phyloP scores from a whole-genome alignment of 2,797 vertebrate genomes.

The Phalanger gymnotis region DNA sequence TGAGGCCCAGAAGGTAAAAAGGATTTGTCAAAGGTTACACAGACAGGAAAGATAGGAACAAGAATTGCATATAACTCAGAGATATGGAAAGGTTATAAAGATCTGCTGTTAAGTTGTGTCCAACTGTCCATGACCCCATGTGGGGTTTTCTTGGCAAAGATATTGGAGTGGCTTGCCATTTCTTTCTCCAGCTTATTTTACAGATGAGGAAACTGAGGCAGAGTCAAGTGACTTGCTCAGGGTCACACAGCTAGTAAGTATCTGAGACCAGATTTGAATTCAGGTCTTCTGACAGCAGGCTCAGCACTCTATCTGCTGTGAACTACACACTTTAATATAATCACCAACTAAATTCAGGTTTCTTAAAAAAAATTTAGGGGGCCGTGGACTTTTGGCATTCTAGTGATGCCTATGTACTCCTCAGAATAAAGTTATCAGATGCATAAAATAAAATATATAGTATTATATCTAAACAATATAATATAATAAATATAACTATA shows the following conservation, averaged over 20 bases:
- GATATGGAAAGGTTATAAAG: background rate
- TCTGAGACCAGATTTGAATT: background rate
- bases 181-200: background rate
- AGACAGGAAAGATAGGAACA: background rate
- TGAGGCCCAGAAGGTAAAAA: background rate
- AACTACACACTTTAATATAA: background rate
- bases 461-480: background rate
- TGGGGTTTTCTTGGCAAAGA: background rate
- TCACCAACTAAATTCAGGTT: background rate
- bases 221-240: background rate
- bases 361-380: background rate
- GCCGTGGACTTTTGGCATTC: background rate
- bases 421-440: background rate
- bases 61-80: background rate
- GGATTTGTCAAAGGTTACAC: background rate
- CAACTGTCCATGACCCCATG: background rate
- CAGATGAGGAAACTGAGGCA: background rate
- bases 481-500: background rate
- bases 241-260: background rate
- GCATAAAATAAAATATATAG: background rate
- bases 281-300: background rate
- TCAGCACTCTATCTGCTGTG: background rate
- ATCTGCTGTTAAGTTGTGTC: background rate
- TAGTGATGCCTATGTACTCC: background rate
- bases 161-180: background rate